These are phyloP conservation scores for Pyrocoelia pectoralis DNA, from an alignment of 2,888 invertebrate species.

Conservation along the genomic window DNA sequence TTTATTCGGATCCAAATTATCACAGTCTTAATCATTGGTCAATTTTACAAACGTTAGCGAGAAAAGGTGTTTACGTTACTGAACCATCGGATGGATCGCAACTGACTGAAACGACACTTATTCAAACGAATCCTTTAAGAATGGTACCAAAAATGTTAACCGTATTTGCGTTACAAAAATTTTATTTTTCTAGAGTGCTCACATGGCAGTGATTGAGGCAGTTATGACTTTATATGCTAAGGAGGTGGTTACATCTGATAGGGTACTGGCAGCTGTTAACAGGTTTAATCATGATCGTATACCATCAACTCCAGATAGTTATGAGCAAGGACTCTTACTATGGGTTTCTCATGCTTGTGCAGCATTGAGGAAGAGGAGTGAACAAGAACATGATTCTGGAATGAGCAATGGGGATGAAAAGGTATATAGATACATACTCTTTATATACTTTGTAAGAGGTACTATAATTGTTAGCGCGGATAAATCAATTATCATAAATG, in stretches of 20 bases:
- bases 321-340: conserved; percentile 83
- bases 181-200: conserved; percentile 76
- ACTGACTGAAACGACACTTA: conserved; percentile 94
- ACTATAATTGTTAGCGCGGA: too few relatives aligned
- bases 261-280: conserved; percentile 85
- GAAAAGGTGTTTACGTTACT: conserved; percentile 88
- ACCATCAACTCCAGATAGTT: conserved; percentile 64
- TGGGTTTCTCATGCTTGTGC: conserved; percentile 92
- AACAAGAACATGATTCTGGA: conserved; percentile 60
- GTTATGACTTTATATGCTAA: conserved; percentile 93
- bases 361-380: conserved; percentile 71
- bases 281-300: conserved; percentile 73
- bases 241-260: conserved; percentile 89
- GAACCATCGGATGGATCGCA: conserved; percentile 82
- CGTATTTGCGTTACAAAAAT: conserved; percentile 21
- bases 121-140: conserved; percentile 93
- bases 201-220: conserved; percentile 95
- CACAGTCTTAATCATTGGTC: conserved; percentile 96
- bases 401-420: conserved; percentile 45
- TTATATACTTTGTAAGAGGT: too few relatives aligned
- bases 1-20: conserved; percentile 96
- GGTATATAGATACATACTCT: conserved; percentile 43
- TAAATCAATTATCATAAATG: too few relatives aligned
- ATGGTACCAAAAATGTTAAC: conserved; percentile 71
- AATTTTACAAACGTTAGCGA: conserved; percentile 89